Evolutionary conservation across 1,140 invertebrate genomes (phyloP), one percentile per base, ranked within the genome.

Genomic region (Brachionus angularis): DNA sequence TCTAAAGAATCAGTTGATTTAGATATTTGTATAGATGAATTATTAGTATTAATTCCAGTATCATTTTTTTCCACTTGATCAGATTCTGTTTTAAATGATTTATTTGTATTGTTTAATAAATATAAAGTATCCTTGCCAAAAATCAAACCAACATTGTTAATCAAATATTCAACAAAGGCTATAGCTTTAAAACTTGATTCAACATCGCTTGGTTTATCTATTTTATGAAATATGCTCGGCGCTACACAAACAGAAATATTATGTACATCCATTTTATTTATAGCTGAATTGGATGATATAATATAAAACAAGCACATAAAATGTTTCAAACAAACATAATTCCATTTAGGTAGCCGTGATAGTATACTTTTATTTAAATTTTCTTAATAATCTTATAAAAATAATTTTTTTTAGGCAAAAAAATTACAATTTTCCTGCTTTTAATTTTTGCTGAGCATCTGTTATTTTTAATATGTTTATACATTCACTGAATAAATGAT

Each of bases 221-320:
- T 25, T 27, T 67, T 67, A 27, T 67, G 62, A 42, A 67, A 67
- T 12, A 67, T 12, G 21, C 62, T 67, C 7, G 62, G 62, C 4
- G 62, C 62, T n/a, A 67, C 62, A 18, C 62, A 67, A 21, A 67
- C 62, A 3, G 62, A 67, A 3, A 67, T 67, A 33, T 67, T 67
- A 27, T 67, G 62, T 8, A 36, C 31, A 33, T 67, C 62, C 62
- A 67, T 67, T 47, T 67, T 67, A 27, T 67, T 67, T 1, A 67
- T 18, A 1, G 42, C 18, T 1, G 62, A 46, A 18, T 67, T 33
- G 5, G 5, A 8, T 8, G 47, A 21, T 18, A 67, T 67, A 18
- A 31, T n/a, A 21, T 67, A 29, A 25, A 67, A 67, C 18, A 67
- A 31, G 29, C 62, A 46, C 62, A 49, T 49, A 5, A 67, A 47